Evolutionary conservation across 64 coral and sea anemone genomes (phyloP).

Genomic region (Porites australiensis): DNA sequence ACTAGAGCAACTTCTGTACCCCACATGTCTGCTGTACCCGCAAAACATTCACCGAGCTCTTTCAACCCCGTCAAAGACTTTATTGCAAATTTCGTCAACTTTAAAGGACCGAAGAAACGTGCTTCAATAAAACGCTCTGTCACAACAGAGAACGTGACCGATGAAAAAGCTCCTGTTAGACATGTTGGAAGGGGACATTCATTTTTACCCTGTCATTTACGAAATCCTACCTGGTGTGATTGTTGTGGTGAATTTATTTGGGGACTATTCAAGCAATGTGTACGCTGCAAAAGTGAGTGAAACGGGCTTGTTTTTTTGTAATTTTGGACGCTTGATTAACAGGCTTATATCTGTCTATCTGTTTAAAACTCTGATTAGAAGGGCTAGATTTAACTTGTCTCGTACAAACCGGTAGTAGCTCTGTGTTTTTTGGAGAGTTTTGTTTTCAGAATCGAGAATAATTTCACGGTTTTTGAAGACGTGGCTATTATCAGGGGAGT

Average conservation of each 20-base stretch:
- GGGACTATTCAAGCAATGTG: constrained; percentile 92
- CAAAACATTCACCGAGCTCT: constrained; percentile 54
- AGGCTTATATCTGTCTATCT: too few species aligned
- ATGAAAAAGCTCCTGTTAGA: constrained; percentile 36
- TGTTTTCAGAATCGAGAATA: too few species aligned
- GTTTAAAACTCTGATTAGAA: too few species aligned
- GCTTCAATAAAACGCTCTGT: constrained; percentile 50
- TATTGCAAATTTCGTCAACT: constrained; percentile 80
- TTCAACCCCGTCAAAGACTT: constrained; percentile 93
- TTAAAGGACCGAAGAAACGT: constrained; percentile 75
- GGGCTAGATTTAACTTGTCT: too few species aligned
- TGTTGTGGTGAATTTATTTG: constrained; percentile 96
- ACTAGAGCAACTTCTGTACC: constrained; percentile 61
- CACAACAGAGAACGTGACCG: constrained; percentile 64
- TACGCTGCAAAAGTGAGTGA: constrained; percentile 95
- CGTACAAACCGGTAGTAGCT: too few species aligned
- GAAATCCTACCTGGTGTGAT: constrained; percentile 96
- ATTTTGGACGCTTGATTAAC: neutral
- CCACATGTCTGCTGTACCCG: constrained; percentile 41
- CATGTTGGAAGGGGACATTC: constrained; percentile 81
- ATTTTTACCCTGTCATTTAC: constrained; percentile 69
- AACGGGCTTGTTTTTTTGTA: neutral
- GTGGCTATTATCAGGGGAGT: too few species aligned
- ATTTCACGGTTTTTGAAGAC: too few species aligned
- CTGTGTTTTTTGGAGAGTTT: too few species aligned